phyloP scores from a whole-genome alignment of 2,888 invertebrate species.

The Eubasilissa splendida region DNA sequence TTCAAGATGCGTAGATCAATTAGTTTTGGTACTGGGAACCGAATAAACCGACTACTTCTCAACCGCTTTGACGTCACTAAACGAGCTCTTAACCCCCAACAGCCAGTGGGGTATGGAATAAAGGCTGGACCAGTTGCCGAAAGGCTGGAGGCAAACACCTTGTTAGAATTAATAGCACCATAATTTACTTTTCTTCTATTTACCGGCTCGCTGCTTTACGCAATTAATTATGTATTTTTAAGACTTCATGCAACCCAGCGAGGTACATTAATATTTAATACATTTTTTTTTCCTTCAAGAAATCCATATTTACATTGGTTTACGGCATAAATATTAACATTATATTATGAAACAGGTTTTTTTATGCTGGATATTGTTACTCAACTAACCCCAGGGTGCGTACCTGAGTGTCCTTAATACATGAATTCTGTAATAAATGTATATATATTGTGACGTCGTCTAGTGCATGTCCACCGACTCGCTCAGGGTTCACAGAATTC shows the following conservation, averaged over 20 bases:
- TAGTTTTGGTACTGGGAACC: too few relatives aligned
- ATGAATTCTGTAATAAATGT: too few relatives aligned
- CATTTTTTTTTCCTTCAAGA: background rate
- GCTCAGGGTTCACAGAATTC: too few relatives aligned
- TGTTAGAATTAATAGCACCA: background rate
- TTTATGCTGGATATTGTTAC: background rate
- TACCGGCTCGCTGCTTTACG: background rate
- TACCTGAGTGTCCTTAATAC: too few relatives aligned
- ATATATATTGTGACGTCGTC: too few relatives aligned
- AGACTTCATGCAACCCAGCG: background rate
- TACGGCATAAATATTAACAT: background rate
- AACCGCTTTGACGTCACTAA: background rate
- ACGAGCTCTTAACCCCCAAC: conserved; percentile 20
- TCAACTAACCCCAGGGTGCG: background rate
- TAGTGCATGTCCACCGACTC: too few relatives aligned
- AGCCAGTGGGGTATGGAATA: background rate
- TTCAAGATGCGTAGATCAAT: too few relatives aligned
- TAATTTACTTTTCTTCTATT: background rate
- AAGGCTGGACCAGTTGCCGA: background rate
- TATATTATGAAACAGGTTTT: background rate
- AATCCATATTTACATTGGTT: background rate
- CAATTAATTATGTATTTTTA: conserved; percentile 7
- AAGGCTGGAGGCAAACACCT: conserved; percentile 14
- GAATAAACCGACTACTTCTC: too few relatives aligned
- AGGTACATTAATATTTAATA: too few relatives aligned